These are phyloP conservation scores for Perognathus longimembris DNA, from an alignment of 2,113 vertebrate genomes.

Conservation along the genomic window DNA sequence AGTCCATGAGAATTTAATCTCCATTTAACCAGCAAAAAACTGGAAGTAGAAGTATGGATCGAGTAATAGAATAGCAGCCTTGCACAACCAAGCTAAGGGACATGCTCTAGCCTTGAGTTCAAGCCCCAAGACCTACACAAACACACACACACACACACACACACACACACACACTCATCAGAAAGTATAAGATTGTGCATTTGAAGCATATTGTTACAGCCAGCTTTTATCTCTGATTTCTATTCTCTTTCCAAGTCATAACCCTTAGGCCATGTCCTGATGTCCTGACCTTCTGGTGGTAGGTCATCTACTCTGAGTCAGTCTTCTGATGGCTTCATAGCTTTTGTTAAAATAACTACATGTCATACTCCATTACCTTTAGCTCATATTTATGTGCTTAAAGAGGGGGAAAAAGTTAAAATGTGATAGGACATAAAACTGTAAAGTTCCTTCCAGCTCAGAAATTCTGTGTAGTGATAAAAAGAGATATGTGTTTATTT, in stretches of 20 bases:
- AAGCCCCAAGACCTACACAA: no score
- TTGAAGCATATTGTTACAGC: not conserved
- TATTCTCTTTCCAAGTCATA: not conserved
- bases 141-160: no score
- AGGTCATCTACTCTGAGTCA: not conserved
- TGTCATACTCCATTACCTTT: not conserved
- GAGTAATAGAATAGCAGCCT: no score
- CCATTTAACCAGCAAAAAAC: no score
- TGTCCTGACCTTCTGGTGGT: not conserved
- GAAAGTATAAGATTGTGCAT: not conserved
- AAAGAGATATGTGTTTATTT: not conserved
- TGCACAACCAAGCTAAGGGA: no score
- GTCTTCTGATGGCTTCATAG: not conserved
- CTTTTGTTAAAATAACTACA: not conserved
- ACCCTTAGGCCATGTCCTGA: not conserved
- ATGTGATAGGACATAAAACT: constrained; percentile 2
- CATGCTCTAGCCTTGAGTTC: no score
- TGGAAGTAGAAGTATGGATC: no score
- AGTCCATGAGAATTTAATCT: no score
- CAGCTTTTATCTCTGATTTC: constrained; percentile 3
- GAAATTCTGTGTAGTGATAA: not conserved
- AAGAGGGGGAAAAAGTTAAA: not conserved
- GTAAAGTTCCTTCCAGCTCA: not conserved
- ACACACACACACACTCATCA: no score
- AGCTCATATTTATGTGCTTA: not conserved